These are phyloP conservation scores for Steinernema feltiae DNA, from an alignment of 1,140 invertebrate species.

Conservation along the genomic window DNA sequence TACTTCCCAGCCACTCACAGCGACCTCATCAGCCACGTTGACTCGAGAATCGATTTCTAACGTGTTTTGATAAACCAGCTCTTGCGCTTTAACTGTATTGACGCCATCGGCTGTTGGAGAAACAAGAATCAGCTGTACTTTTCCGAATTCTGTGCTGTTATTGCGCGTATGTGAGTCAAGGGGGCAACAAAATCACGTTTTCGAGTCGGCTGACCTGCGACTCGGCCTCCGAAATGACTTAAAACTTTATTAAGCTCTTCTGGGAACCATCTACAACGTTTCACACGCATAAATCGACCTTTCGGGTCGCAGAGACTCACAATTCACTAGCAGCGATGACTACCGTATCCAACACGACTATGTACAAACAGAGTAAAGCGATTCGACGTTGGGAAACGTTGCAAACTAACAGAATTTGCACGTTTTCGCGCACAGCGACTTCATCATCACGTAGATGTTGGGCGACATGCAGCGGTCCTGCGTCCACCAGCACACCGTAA, in stretches of 20 bases:
- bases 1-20: no score
- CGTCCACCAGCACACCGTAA: slow-evolving; percentile 58
- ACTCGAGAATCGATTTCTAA: no score
- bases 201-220: no score
- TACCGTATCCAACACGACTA: slow-evolving; percentile 4
- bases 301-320: neutral
- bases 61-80: no score
- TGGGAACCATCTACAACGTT: neutral
- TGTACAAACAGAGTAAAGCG: slow-evolving; percentile 14
- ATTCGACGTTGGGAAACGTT: neutral
- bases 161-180: no score
- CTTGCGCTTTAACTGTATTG: no score
- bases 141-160: no score
- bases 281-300: neutral
- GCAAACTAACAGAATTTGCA: slow-evolving; percentile 50
- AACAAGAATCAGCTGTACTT: no score
- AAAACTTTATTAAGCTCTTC: neutral
- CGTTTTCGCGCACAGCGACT: slow-evolving; percentile 51
- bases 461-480: slow-evolving; percentile 54
- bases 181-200: no score
- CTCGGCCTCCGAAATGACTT: no score
- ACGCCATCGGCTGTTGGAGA: no score
- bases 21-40: no score
- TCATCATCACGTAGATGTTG: slow-evolving; percentile 54
- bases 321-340: neutral